A percentile compares a stretch with the other conserved stretches of the same genome.
Conservation (phyloP, 30 jellyfish, hydroid and myxozoan species). For the Rhopilema esculentum region DNA sequence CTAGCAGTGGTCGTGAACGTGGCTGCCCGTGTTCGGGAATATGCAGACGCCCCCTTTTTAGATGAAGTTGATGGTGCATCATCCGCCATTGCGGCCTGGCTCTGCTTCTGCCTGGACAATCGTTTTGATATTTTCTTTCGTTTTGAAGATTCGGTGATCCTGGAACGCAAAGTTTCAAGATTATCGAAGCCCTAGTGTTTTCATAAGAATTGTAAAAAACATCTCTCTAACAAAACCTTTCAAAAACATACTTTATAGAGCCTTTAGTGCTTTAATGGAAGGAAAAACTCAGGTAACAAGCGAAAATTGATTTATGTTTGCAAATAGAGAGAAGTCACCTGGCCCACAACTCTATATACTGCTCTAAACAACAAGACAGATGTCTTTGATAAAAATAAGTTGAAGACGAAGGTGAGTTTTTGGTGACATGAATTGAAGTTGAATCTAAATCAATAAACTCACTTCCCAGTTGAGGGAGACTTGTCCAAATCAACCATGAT, state of each 20-base stretch:
- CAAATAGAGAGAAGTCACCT: no score
- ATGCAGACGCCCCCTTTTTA: conserved; percentile 65
- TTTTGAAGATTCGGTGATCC: conserved; percentile 57
- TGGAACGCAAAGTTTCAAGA: not conserved
- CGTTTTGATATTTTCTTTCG: conserved; percentile 58
- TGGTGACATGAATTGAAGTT: no score
- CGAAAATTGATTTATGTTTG: no score
- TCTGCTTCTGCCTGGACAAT: conserved; percentile 46
- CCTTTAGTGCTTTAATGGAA: not conserved
- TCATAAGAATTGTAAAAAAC: no score
- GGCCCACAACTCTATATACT: no score
- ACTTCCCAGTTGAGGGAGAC: conserved; percentile 62
- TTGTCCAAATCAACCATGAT: conserved; percentile 41
- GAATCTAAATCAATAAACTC: not conserved
- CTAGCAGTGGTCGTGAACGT: conserved; percentile 83
- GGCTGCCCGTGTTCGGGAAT: conserved; percentile 81
- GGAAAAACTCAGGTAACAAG: no score
- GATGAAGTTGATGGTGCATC: conserved; percentile 67
- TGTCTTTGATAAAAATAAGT: no score
- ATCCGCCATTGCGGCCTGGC: conserved; percentile 62
- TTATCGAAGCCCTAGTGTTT: not conserved
- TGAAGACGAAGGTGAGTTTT: no score
- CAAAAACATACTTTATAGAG: not conserved
- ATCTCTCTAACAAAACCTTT: not conserved
- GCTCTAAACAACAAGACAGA: no score